Conservation (phyloP, 2,888 invertebrate genomes). For the Philereme vetulata region DNA sequence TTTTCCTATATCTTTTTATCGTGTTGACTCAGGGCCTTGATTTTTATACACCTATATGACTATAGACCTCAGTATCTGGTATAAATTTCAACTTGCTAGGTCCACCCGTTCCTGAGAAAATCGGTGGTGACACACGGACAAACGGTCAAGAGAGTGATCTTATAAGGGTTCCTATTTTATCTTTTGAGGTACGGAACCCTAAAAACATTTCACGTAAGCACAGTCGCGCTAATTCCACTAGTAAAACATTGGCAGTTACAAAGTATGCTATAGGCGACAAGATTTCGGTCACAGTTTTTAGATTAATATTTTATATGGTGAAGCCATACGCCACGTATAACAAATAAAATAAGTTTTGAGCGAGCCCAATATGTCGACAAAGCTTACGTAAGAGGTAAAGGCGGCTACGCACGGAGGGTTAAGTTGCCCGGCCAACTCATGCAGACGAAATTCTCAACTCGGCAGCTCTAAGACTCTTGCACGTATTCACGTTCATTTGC, state of each 20-base stretch:
- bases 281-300: slow-evolving; percentile 40
- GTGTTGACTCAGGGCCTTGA: no score
- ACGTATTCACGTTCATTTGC: slow-evolving; percentile 18
- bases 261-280: slow-evolving; percentile 34
- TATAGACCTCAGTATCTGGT: no score
- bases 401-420: slow-evolving; percentile 33
- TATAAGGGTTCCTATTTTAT: no score
- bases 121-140: no score
- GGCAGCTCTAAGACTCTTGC: slow-evolving; percentile 2
- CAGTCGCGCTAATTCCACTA: neutral
- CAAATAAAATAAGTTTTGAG: slow-evolving; percentile 49
- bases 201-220: neutral
- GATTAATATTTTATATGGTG: slow-evolving; percentile 44
- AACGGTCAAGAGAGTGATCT: no score
- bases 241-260: slow-evolving; percentile 12
- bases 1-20: no score
- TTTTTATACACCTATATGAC: no score
- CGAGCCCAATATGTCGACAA: slow-evolving; percentile 48
- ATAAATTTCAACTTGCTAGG: no score
- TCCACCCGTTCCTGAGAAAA: no score
- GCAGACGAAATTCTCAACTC: slow-evolving; percentile 21
- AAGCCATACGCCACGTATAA: slow-evolving; percentile 40
- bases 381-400: slow-evolving; percentile 45
- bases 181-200: no score
- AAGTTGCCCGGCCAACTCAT: slow-evolving; percentile 22